Evolutionary conservation across 1,140 invertebrate species (phyloP), one percentile per base, ranked within the genome.

Genomic region (Drosophila santomea): DNA sequence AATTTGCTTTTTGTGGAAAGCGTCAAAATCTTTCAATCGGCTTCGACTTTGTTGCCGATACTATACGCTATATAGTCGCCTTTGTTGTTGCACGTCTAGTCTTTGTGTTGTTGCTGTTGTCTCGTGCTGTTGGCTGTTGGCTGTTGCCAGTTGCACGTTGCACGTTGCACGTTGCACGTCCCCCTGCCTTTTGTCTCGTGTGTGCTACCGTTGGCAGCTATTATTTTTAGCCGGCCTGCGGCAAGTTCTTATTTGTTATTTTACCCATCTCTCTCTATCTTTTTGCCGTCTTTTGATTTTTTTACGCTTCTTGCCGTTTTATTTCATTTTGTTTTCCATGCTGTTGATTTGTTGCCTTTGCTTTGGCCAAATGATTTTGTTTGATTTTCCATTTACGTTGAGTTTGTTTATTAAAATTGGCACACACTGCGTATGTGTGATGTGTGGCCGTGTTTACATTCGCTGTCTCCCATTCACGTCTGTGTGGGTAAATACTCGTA

Each of bases 381-480:
- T 86, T 86, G 83, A 83, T 88, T 86, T 86, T 86, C 79, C 83
- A 86, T 86, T 86, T 86, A 86, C 85, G 83, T 63, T 73, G 63
- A 79, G 83, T 86, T 86, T 86, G 83, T 86, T 83, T 86, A 86
- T 79, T 83, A 83, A 86, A 83, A 88, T 88, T 86, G 83, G 83
- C 83, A 86, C 83, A 86, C 83, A 74, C 62, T 68, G 79, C 83
- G 83, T 88, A 86, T 86, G 83, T 76, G 83, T 77, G 71, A 88
- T 79, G 64, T 76, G 62, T 28, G 20, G 20, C 69, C 60, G 78
- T 86, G 66, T 82, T 82, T 88, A 82, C 75, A 61, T 58, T 76
- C 62, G 50, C 39, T 64, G 17, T 41, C 39, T 44, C 51, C 44
- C 36, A 61, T 64, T 35, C 38, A 23, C 45, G 35, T 28, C 56